Evolutionary conservation across 2,888 invertebrate species (phyloP).

Genomic region (Limenitis camilla): DNA sequence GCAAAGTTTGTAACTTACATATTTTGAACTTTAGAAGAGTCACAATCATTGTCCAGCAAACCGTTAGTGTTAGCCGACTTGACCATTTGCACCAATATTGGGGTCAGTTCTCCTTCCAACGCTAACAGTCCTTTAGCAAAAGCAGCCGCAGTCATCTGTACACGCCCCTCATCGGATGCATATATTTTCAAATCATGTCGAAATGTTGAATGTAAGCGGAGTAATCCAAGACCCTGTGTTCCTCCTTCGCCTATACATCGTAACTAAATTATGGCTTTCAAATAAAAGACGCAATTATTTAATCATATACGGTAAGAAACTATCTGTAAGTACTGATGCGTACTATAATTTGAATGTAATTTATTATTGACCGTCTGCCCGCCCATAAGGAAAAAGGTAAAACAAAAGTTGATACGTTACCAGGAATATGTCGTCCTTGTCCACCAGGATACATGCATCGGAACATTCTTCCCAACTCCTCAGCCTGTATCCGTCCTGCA

Average conservation of each 20-base stretch:
- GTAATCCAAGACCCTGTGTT: conserved; percentile 95
- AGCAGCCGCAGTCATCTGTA: conserved; percentile 99
- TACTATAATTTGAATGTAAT: too few relatives aligned
- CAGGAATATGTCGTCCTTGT: conserved; percentile 89
- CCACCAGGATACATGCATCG: conserved; percentile 99
- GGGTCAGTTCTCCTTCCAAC: conserved; percentile 97
- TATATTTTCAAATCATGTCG: conserved; percentile 99
- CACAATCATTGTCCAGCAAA: conserved; percentile 97
- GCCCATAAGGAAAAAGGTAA: neutral
- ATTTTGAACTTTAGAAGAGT: conserved; percentile 95
- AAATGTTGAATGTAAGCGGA: conserved; percentile 96
- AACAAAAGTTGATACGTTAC: conserved; percentile 43
- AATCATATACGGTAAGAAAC: too few relatives aligned
- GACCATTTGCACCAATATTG: conserved; percentile 99
- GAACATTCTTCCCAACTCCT: conserved; percentile 97
- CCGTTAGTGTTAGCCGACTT: conserved; percentile 99
- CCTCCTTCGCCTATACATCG: conserved; percentile 83
- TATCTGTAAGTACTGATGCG: too few relatives aligned
- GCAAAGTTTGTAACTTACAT: too few relatives aligned
- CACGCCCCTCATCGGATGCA: conserved; percentile 98
- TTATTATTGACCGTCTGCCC: too few relatives aligned
- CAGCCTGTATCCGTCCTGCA: conserved; percentile 97
- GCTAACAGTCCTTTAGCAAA: conserved; percentile 99
- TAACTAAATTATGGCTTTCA: too few relatives aligned
- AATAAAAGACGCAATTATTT: too few relatives aligned